Base-by-base conservation (phyloP, 2,113 vertebrate species). In the Onychostruthus taczanowskii region DNA sequence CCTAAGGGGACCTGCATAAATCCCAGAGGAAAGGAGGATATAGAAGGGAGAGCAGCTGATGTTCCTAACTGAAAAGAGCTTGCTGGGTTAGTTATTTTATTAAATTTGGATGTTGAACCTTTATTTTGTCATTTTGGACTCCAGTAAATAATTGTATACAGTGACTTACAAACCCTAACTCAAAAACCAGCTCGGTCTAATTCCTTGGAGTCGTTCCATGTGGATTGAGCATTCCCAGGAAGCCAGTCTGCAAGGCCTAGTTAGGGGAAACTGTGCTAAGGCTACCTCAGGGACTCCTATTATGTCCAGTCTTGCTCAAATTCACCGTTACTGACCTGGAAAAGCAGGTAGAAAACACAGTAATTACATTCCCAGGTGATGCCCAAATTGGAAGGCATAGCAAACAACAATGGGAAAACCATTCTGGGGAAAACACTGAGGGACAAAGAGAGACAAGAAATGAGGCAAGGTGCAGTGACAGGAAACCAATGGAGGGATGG, bases 321-420 rank as follows among this genome's bases (percentile, higher is more conserved):
- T 87, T n/a, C 75, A 52, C 41, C 1, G 3, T 67, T 87, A 85
- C 85, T 88, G 77, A 52, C 47, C 77, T 95, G 86, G 62, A 94
- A 96, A 96, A 96, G 23, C 53, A 91, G 85, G 23, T 49, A 58
- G 53, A 84, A 69, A 72, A 20, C 52, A 31, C 59, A 52, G 83
- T 87, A 70, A 94, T 91, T 93, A 76, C 85, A 89, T 89, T 92
- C 90, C 89, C 76, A 94, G 62, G 30, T 89, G 72, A 70, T 37
- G 19, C 31, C 27, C 72, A 59, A 83, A 94, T 43, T 61, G 37
- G 76, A 68, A 94, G 20, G 50, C 53, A 5, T 16, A 78, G 64
- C 43, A 67, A 93, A 59, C 19, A 89, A 59, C 52, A 62, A 9
- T 79, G 63, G 56, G 67, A n/a, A 90, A 88, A 83, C 15, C 46